phyloP scores from a whole-genome alignment of 2,888 invertebrate genomes.

The Fragum whitleyi region DNA sequence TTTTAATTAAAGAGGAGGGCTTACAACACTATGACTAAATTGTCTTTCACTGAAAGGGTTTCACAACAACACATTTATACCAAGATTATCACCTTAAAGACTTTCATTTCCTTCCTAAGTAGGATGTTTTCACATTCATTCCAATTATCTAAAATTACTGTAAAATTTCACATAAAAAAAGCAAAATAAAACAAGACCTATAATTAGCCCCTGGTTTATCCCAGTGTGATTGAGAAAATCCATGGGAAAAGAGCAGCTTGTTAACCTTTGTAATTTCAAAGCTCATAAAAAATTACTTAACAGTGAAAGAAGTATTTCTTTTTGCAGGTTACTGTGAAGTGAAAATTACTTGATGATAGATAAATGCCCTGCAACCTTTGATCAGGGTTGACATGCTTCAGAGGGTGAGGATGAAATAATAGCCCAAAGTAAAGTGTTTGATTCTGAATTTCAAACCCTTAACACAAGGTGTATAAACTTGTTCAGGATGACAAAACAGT shows the following conservation, averaged over 20 bases:
- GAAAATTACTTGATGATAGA: neutral
- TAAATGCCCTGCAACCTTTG: no score
- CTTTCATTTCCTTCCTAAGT: neutral
- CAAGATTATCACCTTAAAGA: neutral
- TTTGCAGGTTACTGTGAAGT: neutral
- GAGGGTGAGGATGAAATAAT: no score
- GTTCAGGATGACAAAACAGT: no score
- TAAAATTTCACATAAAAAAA: conserved; percentile 19
- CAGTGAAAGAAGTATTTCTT: neutral
- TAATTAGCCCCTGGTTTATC: conserved; percentile 11
- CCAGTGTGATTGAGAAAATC: conserved; percentile 1
- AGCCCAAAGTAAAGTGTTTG: no score
- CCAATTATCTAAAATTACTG: conserved; percentile 24
- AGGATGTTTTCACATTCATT: neutral
- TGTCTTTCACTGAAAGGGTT: neutral
- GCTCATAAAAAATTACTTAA: neutral
- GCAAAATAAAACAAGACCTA: neutral
- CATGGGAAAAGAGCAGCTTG: conserved; percentile 10
- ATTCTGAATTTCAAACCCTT: no score
- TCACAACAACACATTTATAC: neutral
- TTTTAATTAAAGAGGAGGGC: no score
- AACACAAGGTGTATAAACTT: no score
- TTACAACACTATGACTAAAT: neutral
- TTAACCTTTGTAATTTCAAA: neutral
- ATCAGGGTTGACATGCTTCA: no score